Conservation (phyloP, 2,888 invertebrate genomes). For the Amphipyra tragopoginis region DNA sequence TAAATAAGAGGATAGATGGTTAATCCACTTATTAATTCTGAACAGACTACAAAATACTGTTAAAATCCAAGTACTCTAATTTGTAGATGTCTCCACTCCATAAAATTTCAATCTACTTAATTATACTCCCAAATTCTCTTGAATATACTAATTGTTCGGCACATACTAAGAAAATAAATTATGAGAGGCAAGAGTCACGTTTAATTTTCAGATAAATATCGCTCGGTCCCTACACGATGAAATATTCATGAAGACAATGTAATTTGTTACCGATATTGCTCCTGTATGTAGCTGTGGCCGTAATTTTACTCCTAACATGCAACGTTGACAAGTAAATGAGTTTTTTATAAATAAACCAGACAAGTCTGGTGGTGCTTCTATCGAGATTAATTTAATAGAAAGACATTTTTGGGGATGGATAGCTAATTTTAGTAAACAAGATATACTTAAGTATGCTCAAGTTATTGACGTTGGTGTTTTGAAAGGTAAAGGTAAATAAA, state of each 20-base stretch:
- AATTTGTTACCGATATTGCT: slow-evolving; percentile 79
- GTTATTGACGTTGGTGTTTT: too few relatives aligned
- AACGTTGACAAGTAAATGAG: slow-evolving; percentile 57
- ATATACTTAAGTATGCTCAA: too few relatives aligned
- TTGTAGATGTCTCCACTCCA: background rate
- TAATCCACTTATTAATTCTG: too few relatives aligned
- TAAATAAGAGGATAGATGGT: too few relatives aligned
- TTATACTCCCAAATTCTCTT: background rate
- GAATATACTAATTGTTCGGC: background rate
- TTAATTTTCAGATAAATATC: slow-evolving; percentile 77
- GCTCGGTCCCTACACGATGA: slow-evolving; percentile 65
- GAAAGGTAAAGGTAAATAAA: too few relatives aligned
- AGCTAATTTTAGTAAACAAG: too few relatives aligned
- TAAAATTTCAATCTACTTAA: background rate
- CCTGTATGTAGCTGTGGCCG: slow-evolving; percentile 51
- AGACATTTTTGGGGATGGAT: too few relatives aligned
- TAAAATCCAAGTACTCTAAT: background rate
- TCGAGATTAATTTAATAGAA: background rate
- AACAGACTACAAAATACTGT: background rate
- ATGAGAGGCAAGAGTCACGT: slow-evolving; percentile 56
- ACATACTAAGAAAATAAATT: slow-evolving; percentile 27
- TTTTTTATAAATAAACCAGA: slow-evolving; percentile 54
- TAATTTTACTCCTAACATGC: slow-evolving; percentile 55
- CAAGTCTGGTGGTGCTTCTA: background rate
- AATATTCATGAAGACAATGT: slow-evolving; percentile 81